Percentiles rank a stretch among this genome's conserved stretches.
These are phyloP conservation scores for Crioceris asparagi DNA, from an alignment of 2,888 invertebrate genomes.

Conservation along the genomic window DNA sequence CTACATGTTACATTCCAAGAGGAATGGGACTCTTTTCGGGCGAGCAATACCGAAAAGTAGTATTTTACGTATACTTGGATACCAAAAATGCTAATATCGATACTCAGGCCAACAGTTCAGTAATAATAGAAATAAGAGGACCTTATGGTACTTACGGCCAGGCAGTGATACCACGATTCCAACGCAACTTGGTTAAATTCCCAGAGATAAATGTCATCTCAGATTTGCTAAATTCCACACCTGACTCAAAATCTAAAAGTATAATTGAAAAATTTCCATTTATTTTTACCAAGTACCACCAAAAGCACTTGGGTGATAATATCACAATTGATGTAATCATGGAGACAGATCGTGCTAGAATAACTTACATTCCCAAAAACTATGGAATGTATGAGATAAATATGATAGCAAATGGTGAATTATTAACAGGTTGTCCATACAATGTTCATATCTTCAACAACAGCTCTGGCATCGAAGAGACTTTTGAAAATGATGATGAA, in stretches of 20 bases:
- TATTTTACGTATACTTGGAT: constrained; percentile 46
- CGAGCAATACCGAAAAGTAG: constrained; percentile 44
- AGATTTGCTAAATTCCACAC: constrained; percentile 7
- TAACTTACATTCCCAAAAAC: constrained; percentile 42
- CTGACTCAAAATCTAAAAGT: not conserved
- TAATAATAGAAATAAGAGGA: constrained; percentile 31
- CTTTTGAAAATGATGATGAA: constrained; percentile 12
- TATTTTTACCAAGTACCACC: constrained; percentile 6
- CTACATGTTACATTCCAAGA: constrained; percentile 46
- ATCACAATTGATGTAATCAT: constrained; percentile 43
- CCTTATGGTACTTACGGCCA: constrained; percentile 31
- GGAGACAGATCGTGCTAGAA: constrained; percentile 41
- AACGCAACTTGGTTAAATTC: constrained; percentile 8
- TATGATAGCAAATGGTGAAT: constrained; percentile 45
- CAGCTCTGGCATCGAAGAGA: constrained; percentile 16
- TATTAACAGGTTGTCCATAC: constrained; percentile 51
- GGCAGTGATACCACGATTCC: constrained; percentile 22
- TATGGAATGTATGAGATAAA: constrained; percentile 48
- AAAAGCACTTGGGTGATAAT: constrained; percentile 26
- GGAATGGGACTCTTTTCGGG: constrained; percentile 51
- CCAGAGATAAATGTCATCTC: constrained; percentile 12
- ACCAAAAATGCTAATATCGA: constrained; percentile 13
- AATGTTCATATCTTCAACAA: constrained; percentile 37
- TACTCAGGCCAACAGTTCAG: constrained; percentile 16
- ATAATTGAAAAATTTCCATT: too few species aligned